Conservation (phyloP, 2,113 vertebrate species). For the Progne subis region DNA sequence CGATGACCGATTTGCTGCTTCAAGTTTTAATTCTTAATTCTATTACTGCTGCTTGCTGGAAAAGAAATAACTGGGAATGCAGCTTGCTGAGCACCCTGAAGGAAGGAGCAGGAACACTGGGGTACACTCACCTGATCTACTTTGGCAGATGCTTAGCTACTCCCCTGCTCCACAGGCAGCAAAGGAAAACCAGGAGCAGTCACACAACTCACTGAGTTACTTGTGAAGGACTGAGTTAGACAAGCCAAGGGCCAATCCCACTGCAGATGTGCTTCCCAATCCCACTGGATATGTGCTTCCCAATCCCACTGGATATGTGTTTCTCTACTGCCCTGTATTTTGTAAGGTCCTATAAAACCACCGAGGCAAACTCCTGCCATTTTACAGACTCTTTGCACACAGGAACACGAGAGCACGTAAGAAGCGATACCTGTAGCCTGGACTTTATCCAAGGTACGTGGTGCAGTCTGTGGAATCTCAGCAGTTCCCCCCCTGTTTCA, state of each 20-base stretch:
- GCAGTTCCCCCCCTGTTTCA: neutral
- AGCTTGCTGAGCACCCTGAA: neutral
- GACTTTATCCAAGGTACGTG: neutral
- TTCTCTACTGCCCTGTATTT: neutral
- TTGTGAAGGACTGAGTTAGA: neutral
- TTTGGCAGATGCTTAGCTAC: neutral
- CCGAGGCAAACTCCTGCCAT: neutral
- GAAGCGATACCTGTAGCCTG: neutral
- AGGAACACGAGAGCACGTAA: rapidly evolving
- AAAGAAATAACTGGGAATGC: neutral
- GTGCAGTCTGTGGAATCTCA: neutral
- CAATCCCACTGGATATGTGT: neutral
- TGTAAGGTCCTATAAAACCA: neutral
- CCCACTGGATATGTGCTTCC: neutral
- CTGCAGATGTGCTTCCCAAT: neutral
- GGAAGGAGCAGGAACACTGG: neutral
- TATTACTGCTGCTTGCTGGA: neutral
- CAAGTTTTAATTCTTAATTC: slow-evolving; percentile 1
- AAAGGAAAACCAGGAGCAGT: neutral
- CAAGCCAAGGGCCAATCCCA: neutral
- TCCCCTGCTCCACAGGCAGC: neutral
- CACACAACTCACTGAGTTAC: neutral
- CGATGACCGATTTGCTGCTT: neutral
- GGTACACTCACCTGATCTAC: neutral
- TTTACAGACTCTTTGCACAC: neutral